Conservation (phyloP, 2,888 invertebrate species). For the Leptinotarsa rubiginosa region DNA sequence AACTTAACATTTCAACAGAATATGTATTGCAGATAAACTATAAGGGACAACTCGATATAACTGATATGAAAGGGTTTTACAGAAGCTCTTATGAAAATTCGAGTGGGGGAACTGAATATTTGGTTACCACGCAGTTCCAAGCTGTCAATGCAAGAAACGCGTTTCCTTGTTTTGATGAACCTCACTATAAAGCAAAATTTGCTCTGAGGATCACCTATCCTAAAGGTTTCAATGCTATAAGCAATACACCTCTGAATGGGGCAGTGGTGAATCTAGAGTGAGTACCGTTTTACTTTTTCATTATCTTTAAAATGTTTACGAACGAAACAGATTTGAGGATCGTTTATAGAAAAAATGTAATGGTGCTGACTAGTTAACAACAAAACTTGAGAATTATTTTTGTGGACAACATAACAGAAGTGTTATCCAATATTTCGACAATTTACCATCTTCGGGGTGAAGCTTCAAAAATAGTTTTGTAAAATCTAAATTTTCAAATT, state of each 20-base stretch:
- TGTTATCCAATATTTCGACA: too few relatives aligned
- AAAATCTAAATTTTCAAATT: too few relatives aligned
- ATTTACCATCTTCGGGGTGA: too few relatives aligned
- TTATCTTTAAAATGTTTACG: too few relatives aligned
- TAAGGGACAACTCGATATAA: conserved; percentile 38
- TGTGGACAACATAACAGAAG: too few relatives aligned
- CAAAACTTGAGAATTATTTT: too few relatives aligned
- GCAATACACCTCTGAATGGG: conserved; percentile 36
- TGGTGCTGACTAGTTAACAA: too few relatives aligned
- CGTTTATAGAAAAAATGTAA: too few relatives aligned
- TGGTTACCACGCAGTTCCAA: conserved; percentile 51
- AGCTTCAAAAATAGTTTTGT: too few relatives aligned
- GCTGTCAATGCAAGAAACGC: conserved; percentile 46
- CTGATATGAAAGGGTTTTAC: conserved; percentile 50
- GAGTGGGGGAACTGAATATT: conserved; percentile 35
- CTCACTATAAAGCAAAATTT: conserved; percentile 48
- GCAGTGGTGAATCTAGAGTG: not conserved
- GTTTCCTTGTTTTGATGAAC: conserved; percentile 53
- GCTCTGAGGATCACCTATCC: conserved; percentile 46
- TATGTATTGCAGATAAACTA: conserved; percentile 29
- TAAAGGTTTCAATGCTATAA: conserved; percentile 38
- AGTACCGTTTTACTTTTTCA: not conserved
- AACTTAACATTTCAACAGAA: not conserved
- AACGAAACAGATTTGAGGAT: too few relatives aligned
- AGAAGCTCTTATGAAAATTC: conserved; percentile 46